These are phyloP conservation scores for Hormaphis cornu DNA, from an alignment of 1,140 invertebrate species.

Conservation along the genomic window DNA sequence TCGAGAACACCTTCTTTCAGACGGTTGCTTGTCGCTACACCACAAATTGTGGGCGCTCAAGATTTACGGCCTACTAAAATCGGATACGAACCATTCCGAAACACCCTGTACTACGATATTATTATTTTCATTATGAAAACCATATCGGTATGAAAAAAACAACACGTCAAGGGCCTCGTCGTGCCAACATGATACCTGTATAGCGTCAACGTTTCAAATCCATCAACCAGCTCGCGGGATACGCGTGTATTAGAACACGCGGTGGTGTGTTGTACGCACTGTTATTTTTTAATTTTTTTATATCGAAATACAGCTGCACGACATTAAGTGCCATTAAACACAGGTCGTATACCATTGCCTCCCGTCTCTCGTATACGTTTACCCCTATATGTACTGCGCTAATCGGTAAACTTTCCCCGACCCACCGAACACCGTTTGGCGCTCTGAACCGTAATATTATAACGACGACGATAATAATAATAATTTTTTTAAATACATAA, in stretches of 20 bases:
- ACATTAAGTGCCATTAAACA: conserved; percentile 24
- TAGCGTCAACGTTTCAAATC: no score
- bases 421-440: neutral
- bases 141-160: no score
- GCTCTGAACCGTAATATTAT: conserved; percentile 20
- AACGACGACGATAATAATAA: conserved; percentile 1
- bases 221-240: neutral
- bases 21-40: no score
- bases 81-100: no score
- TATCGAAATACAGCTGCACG: conserved; percentile 28
- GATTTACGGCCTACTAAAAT: no score
- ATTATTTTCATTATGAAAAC: no score
- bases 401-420: conserved; percentile 14
- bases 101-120: no score
- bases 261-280: neutral
- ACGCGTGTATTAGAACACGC: conserved; percentile 3
- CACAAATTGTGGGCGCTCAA: no score
- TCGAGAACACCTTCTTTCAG: no score
- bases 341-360: neutral
- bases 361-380: neutral
- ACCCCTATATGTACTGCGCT: neutral
- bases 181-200: no score
- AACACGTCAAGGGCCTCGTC: no score
- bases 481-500: neutral
- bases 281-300: neutral